Base-by-base conservation (phyloP, 2,797 vertebrate genomes). In the Pseudopleuronectes americanus region DNA sequence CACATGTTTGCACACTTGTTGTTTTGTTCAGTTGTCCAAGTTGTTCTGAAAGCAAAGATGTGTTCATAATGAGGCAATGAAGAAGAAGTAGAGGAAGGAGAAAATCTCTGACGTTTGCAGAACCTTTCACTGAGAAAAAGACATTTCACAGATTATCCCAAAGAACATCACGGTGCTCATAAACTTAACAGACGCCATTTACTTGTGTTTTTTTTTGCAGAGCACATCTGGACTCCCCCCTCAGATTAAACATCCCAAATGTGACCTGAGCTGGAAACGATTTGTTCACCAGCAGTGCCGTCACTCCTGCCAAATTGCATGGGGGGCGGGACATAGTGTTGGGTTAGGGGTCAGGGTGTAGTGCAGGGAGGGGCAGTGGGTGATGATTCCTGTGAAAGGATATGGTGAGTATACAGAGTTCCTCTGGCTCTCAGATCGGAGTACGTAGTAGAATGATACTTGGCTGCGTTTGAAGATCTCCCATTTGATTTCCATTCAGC, bases 401-500 rank as follows among this genome's bases (percentile, higher is more conserved):
- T 63, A 66, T 57, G 58, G 28, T 0, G 5, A 69, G 33, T 60
- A 38, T 67, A 64, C 56, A 68, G 73, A 72, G 77, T 78, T 89
- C 43, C 79, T 84, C 76, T 69, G 45, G 70, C 64, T 47, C 64
- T 63, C 49, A 61, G 71, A 69, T 70, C 78, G 75, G 57, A 68
- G 79, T 77, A 64, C 79, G 68, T 72, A 71, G 76, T 76, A 71
- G 61, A 62, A 68, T 70, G 76, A 84, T 87, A 70, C 74, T 71
- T 53, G 68, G 57, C 80, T 83, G 63, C 75, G 81, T 87, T 91
- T 89, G 83, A 87, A 90, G 91, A 95, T 93, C 92, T 93, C 53
- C 56, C 71, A 77, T 88, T 92, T 84, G 87, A 91, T 87, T 89
- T 89, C 84, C 88, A 92, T 93, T 91, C 73, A 92, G 79, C 10